These are phyloP conservation scores for Cinclus mexicanus DNA, from an alignment of 2,113 vertebrate species.

Conservation along the genomic window DNA sequence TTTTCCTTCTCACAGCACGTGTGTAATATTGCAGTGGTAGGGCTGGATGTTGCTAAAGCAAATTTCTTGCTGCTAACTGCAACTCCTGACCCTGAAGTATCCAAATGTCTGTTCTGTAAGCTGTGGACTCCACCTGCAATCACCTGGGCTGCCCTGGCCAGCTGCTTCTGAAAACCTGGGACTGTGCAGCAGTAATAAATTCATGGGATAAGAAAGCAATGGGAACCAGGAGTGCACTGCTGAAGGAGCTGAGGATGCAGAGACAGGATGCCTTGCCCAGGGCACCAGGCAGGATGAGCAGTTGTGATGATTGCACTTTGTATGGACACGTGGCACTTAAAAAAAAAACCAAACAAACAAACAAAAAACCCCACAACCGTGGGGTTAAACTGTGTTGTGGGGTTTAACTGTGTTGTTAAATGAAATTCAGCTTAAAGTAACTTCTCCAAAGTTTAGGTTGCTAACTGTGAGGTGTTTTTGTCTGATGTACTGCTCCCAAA, in stretches of 20 bases:
- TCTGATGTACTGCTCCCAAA: neutral
- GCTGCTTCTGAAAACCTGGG: neutral
- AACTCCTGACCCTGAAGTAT: neutral
- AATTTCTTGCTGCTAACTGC: neutral
- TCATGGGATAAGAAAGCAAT: neutral
- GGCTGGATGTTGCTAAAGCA: neutral
- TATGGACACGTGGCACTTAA: accelerated
- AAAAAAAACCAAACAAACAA: neutral
- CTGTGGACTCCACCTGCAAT: neutral
- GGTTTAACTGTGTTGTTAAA: neutral
- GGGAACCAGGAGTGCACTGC: neutral
- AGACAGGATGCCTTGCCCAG: neutral
- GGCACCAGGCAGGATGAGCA: neutral
- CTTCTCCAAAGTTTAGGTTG: neutral
- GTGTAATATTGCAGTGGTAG: neutral
- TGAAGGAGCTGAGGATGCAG: neutral
- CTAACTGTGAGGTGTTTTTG: neutral
- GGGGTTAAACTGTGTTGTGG: too few species aligned
- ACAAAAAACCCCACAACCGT: neutral
- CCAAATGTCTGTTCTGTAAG: neutral
- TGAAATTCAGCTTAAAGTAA: neutral
- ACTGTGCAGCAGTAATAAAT: neutral
- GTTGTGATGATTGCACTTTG: neutral
- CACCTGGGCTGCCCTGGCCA: neutral
- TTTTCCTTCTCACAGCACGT: neutral